Base-by-base conservation (phyloP, 2,888 invertebrate genomes). In the Metellina segmentata region DNA sequence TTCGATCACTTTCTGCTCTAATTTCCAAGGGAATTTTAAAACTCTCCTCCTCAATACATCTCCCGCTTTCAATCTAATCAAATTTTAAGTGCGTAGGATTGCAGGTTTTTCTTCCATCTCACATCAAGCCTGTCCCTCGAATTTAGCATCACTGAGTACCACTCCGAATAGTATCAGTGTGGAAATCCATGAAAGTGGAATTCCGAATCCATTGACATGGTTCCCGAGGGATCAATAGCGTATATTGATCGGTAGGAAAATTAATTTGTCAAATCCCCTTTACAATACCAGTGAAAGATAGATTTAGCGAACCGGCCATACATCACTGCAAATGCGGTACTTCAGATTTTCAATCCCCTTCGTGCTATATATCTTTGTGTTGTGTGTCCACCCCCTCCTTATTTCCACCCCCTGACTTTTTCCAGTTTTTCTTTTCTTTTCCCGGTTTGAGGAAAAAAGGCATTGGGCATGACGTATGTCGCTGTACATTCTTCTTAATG, bases 191-290 rank as follows among this genome's bases (percentile, higher is more conserved):
- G 49, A 70, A 82, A 70, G 49, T 48, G 74, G 83, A 20, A 85
- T 85, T 77, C 78, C 69, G 20, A 86, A 86, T 78, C 81, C 87
- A 81, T 87, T 87, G 52, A 51, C 78, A 72, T 69, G 53, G 34
- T 34, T 85, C 77, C 72, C 72, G 7, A n/a, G 75, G 77, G 86
- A 91, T 86, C 86, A 77, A 91, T 87, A 85, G 51, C 77, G 48
- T n/a, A 61, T 77, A 91, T 91, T 82, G 91, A 91, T 91, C 86
- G 88, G 72, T 19, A 52, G 70, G 82, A 72, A 91, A 91, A 91
- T 91, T 91, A 91, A 91, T 88, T 91, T 91, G 88, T 88, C 88
- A 91, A 88, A 85, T 83, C 85, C 91, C 81, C 85, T 75, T 87
- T 87, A 91, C 91, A 91, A 91, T 91, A 87, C 82, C 79, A 78